Conservation (phyloP, 2,113 vertebrate species). For the Maylandia zebra region DNA sequence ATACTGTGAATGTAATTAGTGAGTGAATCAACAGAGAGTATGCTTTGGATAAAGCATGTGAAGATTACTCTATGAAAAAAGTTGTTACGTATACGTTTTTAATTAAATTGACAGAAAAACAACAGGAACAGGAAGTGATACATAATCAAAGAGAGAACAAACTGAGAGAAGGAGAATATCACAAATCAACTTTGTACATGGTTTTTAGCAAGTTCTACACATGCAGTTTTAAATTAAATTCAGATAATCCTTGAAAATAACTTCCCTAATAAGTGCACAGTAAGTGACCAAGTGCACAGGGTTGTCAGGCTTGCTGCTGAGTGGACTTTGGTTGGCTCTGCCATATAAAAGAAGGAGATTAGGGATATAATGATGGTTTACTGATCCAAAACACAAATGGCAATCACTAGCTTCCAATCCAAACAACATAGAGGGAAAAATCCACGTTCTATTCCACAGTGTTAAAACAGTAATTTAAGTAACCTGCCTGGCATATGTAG, state of each 20-base stretch:
- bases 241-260: background rate
- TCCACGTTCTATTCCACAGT: background rate
- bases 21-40: background rate
- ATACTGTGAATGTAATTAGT: background rate
- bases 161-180: background rate
- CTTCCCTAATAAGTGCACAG: background rate
- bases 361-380: background rate
- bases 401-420: background rate
- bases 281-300: background rate
- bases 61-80: background rate
- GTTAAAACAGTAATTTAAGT: background rate
- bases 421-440: background rate
- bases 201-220: background rate
- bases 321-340: background rate
- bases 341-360: background rate
- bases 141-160: background rate
- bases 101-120: background rate
- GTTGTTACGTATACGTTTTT: background rate
- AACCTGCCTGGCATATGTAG: background rate
- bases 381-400: background rate
- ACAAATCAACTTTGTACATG: background rate
- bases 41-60: background rate
- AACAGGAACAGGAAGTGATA: background rate
- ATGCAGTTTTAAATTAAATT: background rate
- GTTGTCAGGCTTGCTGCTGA: background rate